phyloP scores from a whole-genome alignment of 2,113 vertebrate genomes.

The Lophotis ruficrista region DNA sequence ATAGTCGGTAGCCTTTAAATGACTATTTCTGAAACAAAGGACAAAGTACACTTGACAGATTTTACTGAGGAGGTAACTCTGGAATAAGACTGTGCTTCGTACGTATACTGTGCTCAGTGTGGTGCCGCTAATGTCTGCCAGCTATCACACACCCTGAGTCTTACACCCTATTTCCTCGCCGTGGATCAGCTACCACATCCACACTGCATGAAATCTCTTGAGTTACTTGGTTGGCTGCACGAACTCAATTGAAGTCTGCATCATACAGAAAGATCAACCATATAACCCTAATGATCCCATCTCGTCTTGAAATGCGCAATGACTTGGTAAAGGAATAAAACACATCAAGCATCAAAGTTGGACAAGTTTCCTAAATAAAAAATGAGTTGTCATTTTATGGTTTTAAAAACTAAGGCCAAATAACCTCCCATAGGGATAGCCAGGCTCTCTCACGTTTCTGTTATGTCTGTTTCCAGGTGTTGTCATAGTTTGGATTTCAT shows the following conservation, averaged over 20 bases:
- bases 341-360: background rate
- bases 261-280: background rate
- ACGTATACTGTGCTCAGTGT: background rate
- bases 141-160: background rate
- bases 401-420: background rate
- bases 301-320: background rate
- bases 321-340: slow-evolving; percentile 14
- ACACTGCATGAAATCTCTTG: background rate
- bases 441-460: background rate
- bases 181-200: background rate
- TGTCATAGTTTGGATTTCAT: slow-evolving; percentile 10
- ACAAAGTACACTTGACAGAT: background rate
- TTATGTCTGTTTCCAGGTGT: slow-evolving; percentile 16
- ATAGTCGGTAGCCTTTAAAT: background rate
- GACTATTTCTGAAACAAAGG: background rate
- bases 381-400: background rate
- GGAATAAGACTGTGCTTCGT: background rate
- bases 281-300: background rate
- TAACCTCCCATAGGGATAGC: background rate
- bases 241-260: fast-evolving
- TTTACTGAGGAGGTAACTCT: background rate
- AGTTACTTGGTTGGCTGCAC: background rate
- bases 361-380: background rate
- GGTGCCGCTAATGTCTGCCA: background rate
- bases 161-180: background rate